Evolutionary conservation across 2,888 invertebrate genomes (phyloP).

Genomic region (Himalopsyche kuldschensis): DNA sequence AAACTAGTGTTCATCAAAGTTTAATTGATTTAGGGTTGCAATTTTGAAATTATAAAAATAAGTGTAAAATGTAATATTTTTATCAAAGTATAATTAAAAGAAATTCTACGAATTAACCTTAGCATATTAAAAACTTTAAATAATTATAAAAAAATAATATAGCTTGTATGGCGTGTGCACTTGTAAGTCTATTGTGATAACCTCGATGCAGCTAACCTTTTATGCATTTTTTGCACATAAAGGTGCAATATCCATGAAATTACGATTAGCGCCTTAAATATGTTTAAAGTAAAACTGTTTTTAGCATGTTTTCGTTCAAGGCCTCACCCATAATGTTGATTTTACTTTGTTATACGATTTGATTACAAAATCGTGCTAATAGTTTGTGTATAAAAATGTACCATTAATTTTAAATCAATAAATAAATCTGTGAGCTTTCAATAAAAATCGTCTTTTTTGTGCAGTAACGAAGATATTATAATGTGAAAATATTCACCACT

Average conservation of each 20-base stretch:
- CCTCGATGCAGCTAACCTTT: constrained; percentile 10
- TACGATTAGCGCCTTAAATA: constrained; percentile 13
- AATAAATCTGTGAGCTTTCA: background rate
- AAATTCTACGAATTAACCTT: no score
- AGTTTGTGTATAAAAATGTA: background rate
- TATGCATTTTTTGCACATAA: constrained; percentile 20
- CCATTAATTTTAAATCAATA: background rate
- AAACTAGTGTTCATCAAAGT: no score
- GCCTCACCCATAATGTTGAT: background rate
- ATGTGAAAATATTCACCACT: no score
- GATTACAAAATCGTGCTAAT: background rate
- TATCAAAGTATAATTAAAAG: no score
- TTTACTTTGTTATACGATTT: background rate
- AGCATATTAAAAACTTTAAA: no score
- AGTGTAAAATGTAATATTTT: no score
- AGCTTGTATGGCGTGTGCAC: constrained; percentile 4
- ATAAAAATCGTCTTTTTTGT: background rate
- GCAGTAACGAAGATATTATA: no score
- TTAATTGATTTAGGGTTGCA: no score
- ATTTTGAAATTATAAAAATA: no score
- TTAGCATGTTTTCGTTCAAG: constrained; percentile 15
- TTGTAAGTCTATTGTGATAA: constrained; percentile 18
- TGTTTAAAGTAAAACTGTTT: constrained; percentile 14
- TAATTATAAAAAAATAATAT: no score
- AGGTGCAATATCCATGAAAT: constrained; percentile 13